These are phyloP conservation scores for Karalla daura DNA, from an alignment of 2,797 vertebrate genomes.

Conservation along the genomic window DNA sequence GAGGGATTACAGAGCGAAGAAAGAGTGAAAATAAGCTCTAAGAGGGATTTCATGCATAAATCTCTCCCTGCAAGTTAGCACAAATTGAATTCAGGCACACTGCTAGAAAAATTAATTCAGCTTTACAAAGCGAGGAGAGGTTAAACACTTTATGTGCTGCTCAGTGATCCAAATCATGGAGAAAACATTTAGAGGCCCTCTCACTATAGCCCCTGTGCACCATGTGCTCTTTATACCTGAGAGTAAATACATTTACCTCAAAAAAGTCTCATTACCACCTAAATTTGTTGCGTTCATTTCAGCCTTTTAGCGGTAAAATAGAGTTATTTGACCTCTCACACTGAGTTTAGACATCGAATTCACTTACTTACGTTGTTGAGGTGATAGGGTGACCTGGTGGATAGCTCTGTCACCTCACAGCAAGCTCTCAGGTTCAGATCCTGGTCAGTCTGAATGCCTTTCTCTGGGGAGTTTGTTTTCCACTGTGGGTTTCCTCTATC, in stretches of 20 bases:
- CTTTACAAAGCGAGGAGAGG: conserved; percentile 85
- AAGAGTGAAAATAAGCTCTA: conserved; percentile 78
- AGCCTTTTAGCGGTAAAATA: not conserved
- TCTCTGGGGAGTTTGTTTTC: too few relatives aligned
- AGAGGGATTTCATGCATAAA: conserved; percentile 84
- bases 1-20: conserved; percentile 78
- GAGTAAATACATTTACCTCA: conserved; percentile 74
- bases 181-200: conserved; percentile 84
- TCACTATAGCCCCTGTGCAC: conserved; percentile 54
- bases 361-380: too few relatives aligned
- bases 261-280: conserved; percentile 61
- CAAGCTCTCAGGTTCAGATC: too few relatives aligned
- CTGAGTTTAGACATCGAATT: conserved; percentile 6
- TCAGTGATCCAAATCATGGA: conserved; percentile 85
- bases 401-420: too few relatives aligned
- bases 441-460: too few relatives aligned
- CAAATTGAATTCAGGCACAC: conserved; percentile 84
- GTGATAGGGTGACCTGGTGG: too few relatives aligned
- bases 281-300: conserved; percentile 39
- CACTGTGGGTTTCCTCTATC: too few relatives aligned
- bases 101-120: conserved; percentile 84
- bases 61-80: conserved; percentile 76
- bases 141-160: conserved; percentile 85
- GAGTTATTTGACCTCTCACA: conserved; percentile 33
- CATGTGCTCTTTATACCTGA: conserved; percentile 61